Evolutionary conservation across 2,888 invertebrate species (phyloP).

Genomic region (Temnothorax ravouxi): DNA sequence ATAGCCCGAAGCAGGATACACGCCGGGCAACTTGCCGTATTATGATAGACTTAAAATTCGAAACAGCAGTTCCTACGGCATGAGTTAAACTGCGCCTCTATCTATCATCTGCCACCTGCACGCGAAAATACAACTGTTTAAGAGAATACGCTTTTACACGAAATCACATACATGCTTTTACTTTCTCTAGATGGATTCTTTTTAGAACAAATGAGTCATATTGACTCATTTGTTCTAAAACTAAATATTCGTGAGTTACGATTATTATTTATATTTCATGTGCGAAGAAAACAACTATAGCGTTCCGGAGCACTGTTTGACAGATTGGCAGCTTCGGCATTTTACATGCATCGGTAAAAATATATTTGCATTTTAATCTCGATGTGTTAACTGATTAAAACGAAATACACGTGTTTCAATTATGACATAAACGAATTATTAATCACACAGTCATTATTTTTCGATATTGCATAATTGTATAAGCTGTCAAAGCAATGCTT

Average conservation of each 20-base stretch:
- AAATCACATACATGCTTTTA: not conserved
- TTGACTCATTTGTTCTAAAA: too few species aligned
- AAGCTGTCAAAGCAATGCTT: not conserved
- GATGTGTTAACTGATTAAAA: constrained; percentile 16
- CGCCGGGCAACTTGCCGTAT: constrained; percentile 14
- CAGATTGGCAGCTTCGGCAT: not conserved
- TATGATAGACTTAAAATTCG: constrained; percentile 47
- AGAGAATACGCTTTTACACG: not conserved
- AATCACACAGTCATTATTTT: constrained; percentile 20
- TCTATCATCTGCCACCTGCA: constrained; percentile 11
- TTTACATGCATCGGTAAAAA: not conserved
- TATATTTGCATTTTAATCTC: constrained; percentile 11
- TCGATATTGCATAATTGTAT: constrained; percentile 5
- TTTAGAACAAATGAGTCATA: not conserved
- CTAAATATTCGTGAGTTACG: not conserved
- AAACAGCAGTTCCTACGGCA: constrained; percentile 12
- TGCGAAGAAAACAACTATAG: not conserved
- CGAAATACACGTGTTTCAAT: not conserved
- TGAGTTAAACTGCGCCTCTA: constrained; percentile 5
- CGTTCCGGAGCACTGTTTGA: not conserved
- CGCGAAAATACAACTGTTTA: not conserved
- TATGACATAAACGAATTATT: constrained; percentile 24
- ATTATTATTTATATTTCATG: not conserved
- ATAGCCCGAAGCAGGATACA: constrained; percentile 8
- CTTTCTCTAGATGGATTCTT: not conserved